Percentiles rank a stretch among this genome's conserved stretches.
phyloP scores from a whole-genome alignment of 2,797 vertebrate species.

The Aeoliscus strigatus region DNA sequence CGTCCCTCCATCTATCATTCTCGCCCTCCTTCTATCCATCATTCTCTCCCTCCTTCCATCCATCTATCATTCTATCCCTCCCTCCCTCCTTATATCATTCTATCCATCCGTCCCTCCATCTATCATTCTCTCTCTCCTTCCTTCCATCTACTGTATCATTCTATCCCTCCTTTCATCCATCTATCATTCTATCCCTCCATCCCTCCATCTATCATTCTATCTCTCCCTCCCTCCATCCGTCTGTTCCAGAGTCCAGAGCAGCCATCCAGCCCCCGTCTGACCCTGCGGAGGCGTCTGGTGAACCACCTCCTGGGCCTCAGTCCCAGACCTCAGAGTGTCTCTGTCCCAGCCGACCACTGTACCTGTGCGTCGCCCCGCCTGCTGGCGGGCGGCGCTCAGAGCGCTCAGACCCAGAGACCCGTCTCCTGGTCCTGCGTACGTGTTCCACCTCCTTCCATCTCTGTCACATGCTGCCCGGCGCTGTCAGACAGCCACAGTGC shows the following conservation, averaged over 20 bases:
- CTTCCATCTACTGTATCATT: too few relatives aligned
- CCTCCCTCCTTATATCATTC: too few relatives aligned
- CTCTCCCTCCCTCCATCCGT: slow-evolving; percentile 49
- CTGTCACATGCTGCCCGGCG: too few relatives aligned
- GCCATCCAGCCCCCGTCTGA: slow-evolving; percentile 85
- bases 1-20: too few relatives aligned
- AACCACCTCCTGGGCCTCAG: slow-evolving; percentile 94
- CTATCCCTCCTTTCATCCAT: too few relatives aligned
- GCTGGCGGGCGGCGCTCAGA: slow-evolving; percentile 73
- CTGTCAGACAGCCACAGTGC: too few relatives aligned
- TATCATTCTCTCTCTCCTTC: too few relatives aligned
- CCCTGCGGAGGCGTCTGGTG: slow-evolving; percentile 92
- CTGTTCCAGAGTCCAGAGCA: slow-evolving; percentile 84
- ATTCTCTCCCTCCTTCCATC: too few relatives aligned
- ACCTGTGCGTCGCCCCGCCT: slow-evolving; percentile 71
- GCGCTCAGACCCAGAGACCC: slow-evolving; percentile 83
- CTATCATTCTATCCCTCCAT: too few relatives aligned
- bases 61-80: too few relatives aligned
- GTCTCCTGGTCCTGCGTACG: slow-evolving; percentile 97
- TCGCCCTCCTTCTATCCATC: too few relatives aligned
- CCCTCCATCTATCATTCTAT: slow-evolving; percentile 39
- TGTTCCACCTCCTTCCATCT: slow-evolving; percentile 31
- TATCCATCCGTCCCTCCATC: too few relatives aligned
- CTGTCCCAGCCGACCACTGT: slow-evolving; percentile 83
- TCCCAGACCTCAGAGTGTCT: slow-evolving; percentile 81